Evolutionary conservation across 2,113 vertebrate species (phyloP), one percentile per base, ranked within the genome.

Genomic region (Rhinichthys klamathensis): DNA sequence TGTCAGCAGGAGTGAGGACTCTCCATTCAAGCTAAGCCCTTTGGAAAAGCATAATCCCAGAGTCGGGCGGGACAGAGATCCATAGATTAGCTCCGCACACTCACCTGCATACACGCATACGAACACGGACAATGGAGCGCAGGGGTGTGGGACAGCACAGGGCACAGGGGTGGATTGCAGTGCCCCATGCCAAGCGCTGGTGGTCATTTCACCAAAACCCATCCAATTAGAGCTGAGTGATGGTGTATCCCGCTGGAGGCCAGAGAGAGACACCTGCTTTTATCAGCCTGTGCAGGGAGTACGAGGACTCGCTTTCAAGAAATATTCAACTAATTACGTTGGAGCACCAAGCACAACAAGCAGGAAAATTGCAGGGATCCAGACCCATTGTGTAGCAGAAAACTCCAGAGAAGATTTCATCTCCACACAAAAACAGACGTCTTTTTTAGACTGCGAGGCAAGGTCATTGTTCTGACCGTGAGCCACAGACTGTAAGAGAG

Each of bases 261-360:
- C 79, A 67, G 58, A 81, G 38, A 83, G 76, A 93, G 90, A 89
- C 75, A 82, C 92, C 94, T 91, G 89, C 94, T 94, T 95, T 95
- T 94, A 94, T 94, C 92, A 90, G 93, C 90, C 93, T 89, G 92
- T 90, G 91, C 90, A 80, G 93, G 92, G 92, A 92, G 93, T 93
- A 93, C 91, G 90, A 90, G 92, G 91, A 91, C 94, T 94, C 90
- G 92, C 95, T 95, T 95, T 95, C 94, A 95, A 95, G 94, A 93
- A 94, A 94, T 94, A 95, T 94, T 95, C 93, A 94, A 93, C 93
- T 94, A 94, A 95, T 95, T 95, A 95, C 93, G 90, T 94, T 91
- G 90, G 93, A 94, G 93, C 93, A 93, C 91, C 90, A 91, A 89
- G 91, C 89, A 93, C 92, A 92, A 93, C 92, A 91, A 92, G 91